Conservation (phyloP, 2,797 vertebrate genomes). For the Calcarius lapponicus region DNA sequence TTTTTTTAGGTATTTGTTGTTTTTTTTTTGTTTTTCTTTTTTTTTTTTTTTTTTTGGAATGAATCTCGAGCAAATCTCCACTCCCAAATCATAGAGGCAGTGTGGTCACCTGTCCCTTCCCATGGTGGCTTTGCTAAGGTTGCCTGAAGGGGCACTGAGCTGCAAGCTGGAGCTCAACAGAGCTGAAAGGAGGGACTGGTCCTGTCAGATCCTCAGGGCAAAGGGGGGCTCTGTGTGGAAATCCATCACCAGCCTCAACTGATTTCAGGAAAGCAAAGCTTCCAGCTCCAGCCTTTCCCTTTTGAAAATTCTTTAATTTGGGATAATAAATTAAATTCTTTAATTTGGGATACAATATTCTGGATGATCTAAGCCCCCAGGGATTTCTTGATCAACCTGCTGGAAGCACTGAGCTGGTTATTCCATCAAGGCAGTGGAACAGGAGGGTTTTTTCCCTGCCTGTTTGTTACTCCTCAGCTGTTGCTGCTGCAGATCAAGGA, state of each 20-base stretch:
- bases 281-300: background rate
- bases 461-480: background rate
- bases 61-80: background rate
- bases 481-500: background rate
- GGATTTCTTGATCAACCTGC: background rate
- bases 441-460: background rate
- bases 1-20: background rate
- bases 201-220: background rate
- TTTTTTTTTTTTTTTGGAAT: background rate
- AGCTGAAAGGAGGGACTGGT: background rate
- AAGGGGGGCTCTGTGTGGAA: background rate
- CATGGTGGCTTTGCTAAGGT: conserved; percentile 1
- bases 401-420: background rate
- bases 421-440: background rate
- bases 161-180: background rate
- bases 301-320: background rate
- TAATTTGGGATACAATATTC: background rate
- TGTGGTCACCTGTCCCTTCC: background rate
- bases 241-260: background rate
- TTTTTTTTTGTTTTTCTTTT: background rate
- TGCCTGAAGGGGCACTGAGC: conserved; percentile 7
- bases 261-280: background rate
- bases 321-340: background rate
- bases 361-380: background rate
- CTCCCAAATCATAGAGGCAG: background rate